Conservation (phyloP, 2,797 vertebrate species). For the Typhlichthys subterraneus region DNA sequence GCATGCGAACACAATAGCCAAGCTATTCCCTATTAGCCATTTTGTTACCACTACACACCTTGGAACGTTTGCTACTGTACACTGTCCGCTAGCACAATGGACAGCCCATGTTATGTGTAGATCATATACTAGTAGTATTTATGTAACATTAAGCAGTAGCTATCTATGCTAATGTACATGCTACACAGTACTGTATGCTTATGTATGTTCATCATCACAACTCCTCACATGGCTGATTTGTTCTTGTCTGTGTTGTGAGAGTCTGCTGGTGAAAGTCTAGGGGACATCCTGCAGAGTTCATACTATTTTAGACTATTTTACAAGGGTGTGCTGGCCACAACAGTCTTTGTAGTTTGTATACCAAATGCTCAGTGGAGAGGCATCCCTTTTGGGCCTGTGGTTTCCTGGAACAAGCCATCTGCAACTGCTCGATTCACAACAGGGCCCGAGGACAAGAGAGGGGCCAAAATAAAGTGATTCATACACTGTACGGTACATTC, state of each 20-base stretch:
- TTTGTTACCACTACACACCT: too few species aligned
- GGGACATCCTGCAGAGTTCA: conserved; percentile 67
- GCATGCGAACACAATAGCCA: too few species aligned
- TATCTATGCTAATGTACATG: too few species aligned
- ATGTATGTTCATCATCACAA: neutral
- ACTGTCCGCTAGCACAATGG: too few species aligned
- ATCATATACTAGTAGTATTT: too few species aligned
- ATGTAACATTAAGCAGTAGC: too few species aligned
- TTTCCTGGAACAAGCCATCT: conserved; percentile 78
- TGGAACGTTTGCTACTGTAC: too few species aligned
- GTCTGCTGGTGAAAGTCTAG: conserved; percentile 47
- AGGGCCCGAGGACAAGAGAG: conserved; percentile 62
- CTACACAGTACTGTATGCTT: too few species aligned
- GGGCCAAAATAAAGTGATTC: conserved; percentile 60
- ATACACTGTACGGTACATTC: conserved; percentile 45
- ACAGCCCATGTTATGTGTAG: too few species aligned
- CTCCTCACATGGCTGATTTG: conserved; percentile 15
- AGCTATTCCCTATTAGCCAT: too few species aligned
- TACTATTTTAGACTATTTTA: conserved; percentile 78
- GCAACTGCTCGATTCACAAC: conserved; percentile 63
- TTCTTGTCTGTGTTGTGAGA: conserved; percentile 33
- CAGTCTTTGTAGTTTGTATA: conserved; percentile 80
- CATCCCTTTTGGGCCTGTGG: conserved; percentile 70
- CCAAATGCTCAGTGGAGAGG: conserved; percentile 72
- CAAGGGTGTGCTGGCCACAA: conserved; percentile 75